These are phyloP conservation scores for Brienomyrus longianalis DNA, from an alignment of 2,113 vertebrate species.

Conservation along the genomic window DNA sequence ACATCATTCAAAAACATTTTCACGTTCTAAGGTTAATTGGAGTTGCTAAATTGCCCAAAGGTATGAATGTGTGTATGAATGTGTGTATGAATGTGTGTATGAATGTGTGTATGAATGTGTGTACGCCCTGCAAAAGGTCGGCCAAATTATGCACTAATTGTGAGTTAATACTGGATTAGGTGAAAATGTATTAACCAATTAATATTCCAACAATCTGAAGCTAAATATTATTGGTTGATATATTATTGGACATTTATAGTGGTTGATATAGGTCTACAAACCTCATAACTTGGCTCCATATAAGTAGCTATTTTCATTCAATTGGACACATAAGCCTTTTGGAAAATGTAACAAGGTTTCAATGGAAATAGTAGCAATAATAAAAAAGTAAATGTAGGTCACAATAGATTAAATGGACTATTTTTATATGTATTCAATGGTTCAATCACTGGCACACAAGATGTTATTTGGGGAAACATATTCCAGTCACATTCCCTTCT, in stretches of 20 bases:
- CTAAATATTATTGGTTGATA: background rate
- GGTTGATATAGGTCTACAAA: background rate
- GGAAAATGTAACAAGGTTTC: background rate
- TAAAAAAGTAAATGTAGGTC: background rate
- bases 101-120: background rate
- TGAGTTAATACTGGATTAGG: background rate
- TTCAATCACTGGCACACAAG: background rate
- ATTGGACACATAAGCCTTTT: background rate
- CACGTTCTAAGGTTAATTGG: background rate
- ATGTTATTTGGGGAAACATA: background rate
- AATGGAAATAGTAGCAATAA: background rate
- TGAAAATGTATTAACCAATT: background rate
- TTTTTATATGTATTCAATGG: background rate
- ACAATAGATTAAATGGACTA: background rate
- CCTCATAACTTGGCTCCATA: background rate
- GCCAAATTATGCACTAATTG: background rate
- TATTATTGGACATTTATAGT: background rate
- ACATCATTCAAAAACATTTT: background rate
- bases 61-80: background rate
- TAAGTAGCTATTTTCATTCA: background rate
- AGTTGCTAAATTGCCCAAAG: background rate
- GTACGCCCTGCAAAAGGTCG: background rate
- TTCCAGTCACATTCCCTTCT: background rate
- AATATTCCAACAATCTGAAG: background rate
- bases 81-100: background rate